Evolutionary conservation across 2,113 vertebrate genomes (phyloP), one percentile per base, ranked within the genome.

Genomic region (Hiodon tergisus): DNA sequence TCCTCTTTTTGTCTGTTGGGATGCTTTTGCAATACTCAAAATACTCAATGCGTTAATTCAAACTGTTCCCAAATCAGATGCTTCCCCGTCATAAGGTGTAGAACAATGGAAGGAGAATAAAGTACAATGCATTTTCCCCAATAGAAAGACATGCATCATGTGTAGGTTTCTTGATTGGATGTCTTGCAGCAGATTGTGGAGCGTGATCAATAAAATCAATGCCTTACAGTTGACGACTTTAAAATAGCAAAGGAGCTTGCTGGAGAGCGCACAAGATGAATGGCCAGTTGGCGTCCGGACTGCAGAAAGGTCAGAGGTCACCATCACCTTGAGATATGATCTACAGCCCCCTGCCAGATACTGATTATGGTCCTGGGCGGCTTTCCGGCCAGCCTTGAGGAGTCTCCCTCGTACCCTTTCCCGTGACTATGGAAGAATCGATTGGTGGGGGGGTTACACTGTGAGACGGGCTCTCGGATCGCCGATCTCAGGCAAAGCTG

Each of bases 191-290:
- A 69, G 51, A 55, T 54, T 69, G 16, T 52, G 55, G 68, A 69
- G 52, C 53, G 5, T 69, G 52, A 69, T 69, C 68, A 69, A 69
- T 69, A 69, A n/a, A 69, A 54, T 69, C 68, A 69, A 69, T 69
- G 17, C 55, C 68, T 48, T 54, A 69, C 68, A 52, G 55, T 55
- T 53, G 68, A 52, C 55, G 68, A 69, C 55, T 69, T 69, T 48
- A 69, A 48, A 69, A 69, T 69, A 52, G 68, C 55, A 52, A 69
- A 69, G 52, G 51, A 69, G 68, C 68, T 69, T 69, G 52, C 68
- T 69, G 14, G 51, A 54, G n/a, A 17, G 52, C 16, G 17, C 51
- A 48, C 68, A 69, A 54, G 68, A 69, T 69, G 68, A 55, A 69
- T 69, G 68, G 51, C 68, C 68, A 69, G 68, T 69, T 54, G 51